Conservation (phyloP, 2,888 invertebrate species). For the Junonia oenone region DNA sequence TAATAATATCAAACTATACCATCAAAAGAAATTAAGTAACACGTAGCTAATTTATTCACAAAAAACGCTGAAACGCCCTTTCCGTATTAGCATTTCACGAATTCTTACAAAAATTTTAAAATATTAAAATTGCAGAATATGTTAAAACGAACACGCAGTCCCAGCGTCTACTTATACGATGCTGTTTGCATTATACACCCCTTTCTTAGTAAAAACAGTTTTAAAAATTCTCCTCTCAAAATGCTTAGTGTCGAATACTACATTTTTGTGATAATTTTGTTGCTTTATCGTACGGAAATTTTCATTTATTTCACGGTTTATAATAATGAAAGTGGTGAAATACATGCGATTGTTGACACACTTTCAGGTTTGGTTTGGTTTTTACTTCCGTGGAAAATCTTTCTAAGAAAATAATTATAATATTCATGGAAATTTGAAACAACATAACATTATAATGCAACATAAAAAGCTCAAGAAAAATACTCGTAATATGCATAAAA, state of each 20-base stretch:
- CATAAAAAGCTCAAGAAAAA: too few species aligned
- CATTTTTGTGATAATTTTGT: background rate
- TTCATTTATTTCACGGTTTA: background rate
- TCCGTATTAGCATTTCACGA: background rate
- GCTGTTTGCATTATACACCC: conserved; percentile 62
- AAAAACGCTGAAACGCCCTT: background rate
- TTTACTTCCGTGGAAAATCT: too few species aligned
- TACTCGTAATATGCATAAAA: too few species aligned
- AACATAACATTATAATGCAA: too few species aligned
- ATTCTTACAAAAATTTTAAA: background rate
- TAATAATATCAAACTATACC: too few species aligned
- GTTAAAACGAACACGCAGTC: background rate
- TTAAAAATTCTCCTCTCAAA: background rate
- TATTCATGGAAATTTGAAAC: too few species aligned
- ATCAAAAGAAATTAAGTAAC: background rate
- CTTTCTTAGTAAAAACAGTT: background rate
- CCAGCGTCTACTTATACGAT: conserved; percentile 22
- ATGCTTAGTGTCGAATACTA: background rate
- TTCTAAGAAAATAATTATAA: too few species aligned
- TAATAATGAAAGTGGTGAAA: background rate
- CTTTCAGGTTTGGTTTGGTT: too few species aligned
- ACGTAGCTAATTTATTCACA: background rate
- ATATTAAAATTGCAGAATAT: conserved; percentile 1
- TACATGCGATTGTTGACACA: background rate
- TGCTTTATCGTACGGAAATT: background rate